These are phyloP conservation scores for Orchesella cincta DNA, from an alignment of 1,140 invertebrate species.

Conservation along the genomic window DNA sequence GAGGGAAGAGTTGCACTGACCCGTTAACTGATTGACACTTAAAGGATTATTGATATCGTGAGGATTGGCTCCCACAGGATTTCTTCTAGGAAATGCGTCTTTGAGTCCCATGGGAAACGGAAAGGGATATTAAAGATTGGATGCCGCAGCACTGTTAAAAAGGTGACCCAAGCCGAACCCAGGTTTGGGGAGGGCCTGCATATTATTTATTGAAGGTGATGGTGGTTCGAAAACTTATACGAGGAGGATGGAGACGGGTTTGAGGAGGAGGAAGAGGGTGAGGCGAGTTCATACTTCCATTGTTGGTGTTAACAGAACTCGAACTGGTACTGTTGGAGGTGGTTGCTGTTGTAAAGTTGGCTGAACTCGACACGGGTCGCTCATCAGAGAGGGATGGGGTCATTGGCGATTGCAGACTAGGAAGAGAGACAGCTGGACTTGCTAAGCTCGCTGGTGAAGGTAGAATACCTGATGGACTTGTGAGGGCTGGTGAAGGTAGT, in stretches of 20 bases:
- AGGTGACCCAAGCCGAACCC: conserved; percentile 41
- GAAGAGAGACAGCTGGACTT: conserved; percentile 60
- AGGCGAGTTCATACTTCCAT: conserved; percentile 41
- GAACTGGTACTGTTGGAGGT: conserved; percentile 35
- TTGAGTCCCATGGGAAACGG: conserved; percentile 42
- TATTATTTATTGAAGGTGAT: conserved; percentile 47
- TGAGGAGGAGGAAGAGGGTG: conserved; percentile 51
- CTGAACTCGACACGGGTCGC: conserved; percentile 47
- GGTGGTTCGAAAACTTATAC: conserved; percentile 47
- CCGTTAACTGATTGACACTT: conserved; percentile 82
- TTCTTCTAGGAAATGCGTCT: conserved; percentile 59
- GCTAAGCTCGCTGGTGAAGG: conserved; percentile 54
- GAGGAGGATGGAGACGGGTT: conserved; percentile 50
- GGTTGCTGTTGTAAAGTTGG: conserved; percentile 41
- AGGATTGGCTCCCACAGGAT: conserved; percentile 85
- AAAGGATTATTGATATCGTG: conserved; percentile 87
- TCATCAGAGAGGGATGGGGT: conserved; percentile 48
- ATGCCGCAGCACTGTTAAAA: conserved; percentile 30
- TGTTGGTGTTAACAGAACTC: conserved; percentile 39
- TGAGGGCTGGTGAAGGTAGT: conserved; percentile 52
- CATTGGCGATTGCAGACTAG: conserved; percentile 53
- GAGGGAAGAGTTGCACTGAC: conserved; percentile 60
- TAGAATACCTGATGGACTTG: conserved; percentile 49
- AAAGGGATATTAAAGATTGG: conserved; percentile 31
- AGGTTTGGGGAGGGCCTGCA: conserved; percentile 42